Evolutionary conservation across 2,113 vertebrate genomes (phyloP), one percentile per base, ranked within the genome.

Genomic region (Argyrosomus japonicus): DNA sequence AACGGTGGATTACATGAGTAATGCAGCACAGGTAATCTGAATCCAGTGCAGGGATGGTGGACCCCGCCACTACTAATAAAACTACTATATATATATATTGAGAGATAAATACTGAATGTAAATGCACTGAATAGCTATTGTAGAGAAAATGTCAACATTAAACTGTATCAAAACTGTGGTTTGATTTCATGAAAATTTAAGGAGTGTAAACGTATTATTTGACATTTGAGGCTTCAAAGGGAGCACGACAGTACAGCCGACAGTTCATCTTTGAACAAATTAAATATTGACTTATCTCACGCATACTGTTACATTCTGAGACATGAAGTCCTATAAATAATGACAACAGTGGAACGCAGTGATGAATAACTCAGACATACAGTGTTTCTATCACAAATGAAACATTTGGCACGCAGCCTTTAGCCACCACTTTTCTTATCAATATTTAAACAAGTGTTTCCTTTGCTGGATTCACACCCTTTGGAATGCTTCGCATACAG

Each of bases 361-460:
- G 78, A 82, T 72, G 54, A 58, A 81, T 74, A 61, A 77, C 63
- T 68, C 62, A n/a, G 57, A 75, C 79, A 60, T 67, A 4, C 8
- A n/a, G 68, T 54, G 62, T 72, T 88, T 65, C 67, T 62, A 14
- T 68, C 54, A 68, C 65, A 72, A 85, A 83, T 81, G 64, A 82
- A 84, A 60, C 45, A 29, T 60, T 60, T 83, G 71, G 82, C 82
- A 53, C 65, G 4, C 29, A 18, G 77, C 75, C 74, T 32, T 5
- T 23, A 29, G 54, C 53, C 67, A n/a, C 29, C 61, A 12, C 40
- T 77, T 47, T 61, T 73, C 74, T 77, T 50, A 86, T 86, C 67
- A 81, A 88, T 87, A 83, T 89, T 89, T 85, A 76, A 91, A 70
- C 81, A 54, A 68, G 43, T 50, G 29, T 78, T 77, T 68, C 63